These are phyloP conservation scores for Climacteris rufus DNA, from an alignment of 2,113 vertebrate genomes.

Conservation along the genomic window DNA sequence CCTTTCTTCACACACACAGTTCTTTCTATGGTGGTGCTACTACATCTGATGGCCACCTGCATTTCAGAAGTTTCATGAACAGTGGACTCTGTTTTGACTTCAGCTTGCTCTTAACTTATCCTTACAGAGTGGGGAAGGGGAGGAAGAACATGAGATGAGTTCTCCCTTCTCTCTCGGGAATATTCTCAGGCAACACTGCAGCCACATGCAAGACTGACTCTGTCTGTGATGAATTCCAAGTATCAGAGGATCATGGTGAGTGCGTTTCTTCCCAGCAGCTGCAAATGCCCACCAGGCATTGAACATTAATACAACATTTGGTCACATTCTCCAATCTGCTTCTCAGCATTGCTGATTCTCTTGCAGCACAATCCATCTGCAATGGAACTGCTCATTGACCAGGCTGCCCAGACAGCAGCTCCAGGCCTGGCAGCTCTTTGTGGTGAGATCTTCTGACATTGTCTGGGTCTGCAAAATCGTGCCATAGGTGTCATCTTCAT, in stretches of 20 bases:
- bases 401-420: neutral
- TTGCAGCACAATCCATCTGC: neutral
- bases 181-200: neutral
- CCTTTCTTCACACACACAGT: neutral
- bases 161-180: neutral
- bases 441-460: neutral
- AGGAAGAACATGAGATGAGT: neutral
- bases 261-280: neutral
- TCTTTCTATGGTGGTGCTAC: neutral
- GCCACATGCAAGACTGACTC: neutral
- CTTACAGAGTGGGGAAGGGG: neutral
- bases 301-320: neutral
- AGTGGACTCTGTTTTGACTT: neutral
- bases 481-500: neutral
- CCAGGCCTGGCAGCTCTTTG: neutral
- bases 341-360: neutral
- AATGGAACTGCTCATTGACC: neutral
- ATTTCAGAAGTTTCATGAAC: neutral
- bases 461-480: neutral
- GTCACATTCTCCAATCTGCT: neutral
- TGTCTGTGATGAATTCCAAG: neutral
- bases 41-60: neutral
- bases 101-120: neutral
- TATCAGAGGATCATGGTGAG: neutral
- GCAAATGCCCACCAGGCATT: neutral